phyloP scores from a whole-genome alignment of 2,797 vertebrate genomes.

The Hippoglossus hippoglossus region DNA sequence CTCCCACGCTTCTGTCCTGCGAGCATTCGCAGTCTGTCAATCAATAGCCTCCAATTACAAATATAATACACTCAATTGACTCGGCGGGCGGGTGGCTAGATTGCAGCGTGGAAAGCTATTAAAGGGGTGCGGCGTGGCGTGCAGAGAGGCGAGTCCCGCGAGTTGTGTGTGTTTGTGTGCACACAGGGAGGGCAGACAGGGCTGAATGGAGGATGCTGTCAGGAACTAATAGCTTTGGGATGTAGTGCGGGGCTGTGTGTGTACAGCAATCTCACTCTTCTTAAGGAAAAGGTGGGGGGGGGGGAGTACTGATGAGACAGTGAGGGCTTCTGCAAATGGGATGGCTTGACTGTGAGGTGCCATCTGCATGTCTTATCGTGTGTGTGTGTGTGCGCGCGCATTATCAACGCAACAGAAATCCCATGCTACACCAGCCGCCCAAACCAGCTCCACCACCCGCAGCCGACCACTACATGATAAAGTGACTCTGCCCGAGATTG shows the following conservation, averaged over 20 bases:
- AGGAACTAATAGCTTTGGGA: slow-evolving; percentile 82
- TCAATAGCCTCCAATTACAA: slow-evolving; percentile 83
- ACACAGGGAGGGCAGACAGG: slow-evolving; percentile 43
- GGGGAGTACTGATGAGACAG: slow-evolving; percentile 44
- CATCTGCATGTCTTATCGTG: slow-evolving; percentile 30
- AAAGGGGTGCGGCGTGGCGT: slow-evolving; percentile 68
- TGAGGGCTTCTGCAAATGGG: slow-evolving; percentile 20
- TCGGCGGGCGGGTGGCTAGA: slow-evolving; percentile 68
- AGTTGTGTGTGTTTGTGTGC: slow-evolving; percentile 53
- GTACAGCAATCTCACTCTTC: slow-evolving; percentile 75
- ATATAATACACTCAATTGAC: slow-evolving; percentile 83
- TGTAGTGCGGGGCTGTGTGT: slow-evolving; percentile 71
- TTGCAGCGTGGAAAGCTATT: slow-evolving; percentile 81
- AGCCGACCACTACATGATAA: slow-evolving; percentile 53
- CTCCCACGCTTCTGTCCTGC: slow-evolving; percentile 66
- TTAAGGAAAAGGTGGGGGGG: slow-evolving; percentile 31
- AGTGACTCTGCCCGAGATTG: slow-evolving; percentile 64
- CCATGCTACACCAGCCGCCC: background rate
- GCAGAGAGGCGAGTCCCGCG: slow-evolving; percentile 62
- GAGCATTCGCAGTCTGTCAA: slow-evolving; percentile 74
- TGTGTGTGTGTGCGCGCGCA: background rate
- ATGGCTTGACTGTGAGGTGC: slow-evolving; percentile 2
- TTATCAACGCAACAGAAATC: slow-evolving; percentile 7
- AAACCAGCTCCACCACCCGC: slow-evolving; percentile 22
- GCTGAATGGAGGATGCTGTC: slow-evolving; percentile 78